phyloP scores from a whole-genome alignment of 2,113 vertebrate genomes.

The Edolisoma coerulescens region DNA sequence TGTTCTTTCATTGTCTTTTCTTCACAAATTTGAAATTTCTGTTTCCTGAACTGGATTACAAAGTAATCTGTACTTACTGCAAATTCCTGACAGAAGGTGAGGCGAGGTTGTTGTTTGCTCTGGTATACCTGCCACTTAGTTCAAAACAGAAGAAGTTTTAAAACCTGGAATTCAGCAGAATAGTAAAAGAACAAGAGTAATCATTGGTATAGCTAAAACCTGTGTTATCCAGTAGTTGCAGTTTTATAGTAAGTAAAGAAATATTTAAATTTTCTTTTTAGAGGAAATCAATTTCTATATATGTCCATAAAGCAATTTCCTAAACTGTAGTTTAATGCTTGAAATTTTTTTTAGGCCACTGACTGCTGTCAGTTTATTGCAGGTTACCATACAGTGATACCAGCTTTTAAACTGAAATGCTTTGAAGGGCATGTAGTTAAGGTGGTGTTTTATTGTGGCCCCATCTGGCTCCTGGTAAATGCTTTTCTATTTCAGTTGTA shows the following conservation, averaged over 20 bases:
- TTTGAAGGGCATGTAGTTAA: neutral
- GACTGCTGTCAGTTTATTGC: neutral
- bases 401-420: neutral
- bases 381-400: neutral
- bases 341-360: neutral
- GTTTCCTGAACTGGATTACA: neutral
- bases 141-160: neutral
- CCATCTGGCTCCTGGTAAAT: neutral
- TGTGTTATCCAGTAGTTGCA: neutral
- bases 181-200: neutral
- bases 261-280: neutral
- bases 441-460: neutral
- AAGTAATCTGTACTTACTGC: neutral
- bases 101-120: neutral
- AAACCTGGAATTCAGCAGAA: neutral
- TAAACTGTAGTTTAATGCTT: neutral
- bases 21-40: neutral
- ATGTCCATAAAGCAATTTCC: neutral
- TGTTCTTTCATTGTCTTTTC: neutral
- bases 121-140: neutral
- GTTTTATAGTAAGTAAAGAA: neutral
- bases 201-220: neutral
- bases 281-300: neutral
- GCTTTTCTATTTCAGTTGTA: neutral
- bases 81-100: neutral